These are phyloP conservation scores for Heliocidaris erythrogramma DNA, from an alignment of 35 echinoderm and acorn worm genomes.

Conservation along the genomic window DNA sequence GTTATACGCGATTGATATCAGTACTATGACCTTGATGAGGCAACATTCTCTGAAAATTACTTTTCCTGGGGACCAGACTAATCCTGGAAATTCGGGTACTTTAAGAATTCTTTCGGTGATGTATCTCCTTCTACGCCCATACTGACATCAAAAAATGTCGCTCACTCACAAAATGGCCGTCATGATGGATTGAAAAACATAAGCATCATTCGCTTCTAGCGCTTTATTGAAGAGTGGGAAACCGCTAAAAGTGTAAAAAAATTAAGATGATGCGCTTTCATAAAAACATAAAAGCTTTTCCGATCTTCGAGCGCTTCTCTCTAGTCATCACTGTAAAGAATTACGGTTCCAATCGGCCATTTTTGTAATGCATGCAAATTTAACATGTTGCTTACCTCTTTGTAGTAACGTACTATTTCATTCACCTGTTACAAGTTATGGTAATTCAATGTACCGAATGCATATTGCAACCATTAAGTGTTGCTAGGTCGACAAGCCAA, in stretches of 20 bases:
- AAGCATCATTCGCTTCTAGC: constrained; percentile 2
- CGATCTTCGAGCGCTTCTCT: background rate
- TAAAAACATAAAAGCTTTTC: background rate
- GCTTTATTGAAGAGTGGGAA: background rate
- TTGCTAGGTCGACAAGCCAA: too few relatives aligned
- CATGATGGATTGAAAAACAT: constrained; percentile 1
- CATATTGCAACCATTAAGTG: too few relatives aligned
- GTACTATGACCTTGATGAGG: too few relatives aligned
- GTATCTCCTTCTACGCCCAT: background rate
- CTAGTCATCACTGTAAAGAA: background rate
- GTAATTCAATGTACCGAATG: too few relatives aligned
- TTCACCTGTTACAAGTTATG: too few relatives aligned
- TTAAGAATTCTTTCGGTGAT: background rate
- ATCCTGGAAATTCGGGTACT: background rate
- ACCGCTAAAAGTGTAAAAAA: background rate
- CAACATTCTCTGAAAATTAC: too few relatives aligned
- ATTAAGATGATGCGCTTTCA: background rate
- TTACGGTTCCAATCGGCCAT: background rate
- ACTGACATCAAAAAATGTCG: background rate
- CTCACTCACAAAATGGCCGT: background rate
- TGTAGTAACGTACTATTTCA: too few relatives aligned
- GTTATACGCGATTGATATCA: too few relatives aligned
- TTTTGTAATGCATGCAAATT: too few relatives aligned
- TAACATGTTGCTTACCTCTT: too few relatives aligned
- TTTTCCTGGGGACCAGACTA: too few relatives aligned